phyloP scores from a whole-genome alignment of 2,113 vertebrate genomes.

The Ictalurus furcatus region DNA sequence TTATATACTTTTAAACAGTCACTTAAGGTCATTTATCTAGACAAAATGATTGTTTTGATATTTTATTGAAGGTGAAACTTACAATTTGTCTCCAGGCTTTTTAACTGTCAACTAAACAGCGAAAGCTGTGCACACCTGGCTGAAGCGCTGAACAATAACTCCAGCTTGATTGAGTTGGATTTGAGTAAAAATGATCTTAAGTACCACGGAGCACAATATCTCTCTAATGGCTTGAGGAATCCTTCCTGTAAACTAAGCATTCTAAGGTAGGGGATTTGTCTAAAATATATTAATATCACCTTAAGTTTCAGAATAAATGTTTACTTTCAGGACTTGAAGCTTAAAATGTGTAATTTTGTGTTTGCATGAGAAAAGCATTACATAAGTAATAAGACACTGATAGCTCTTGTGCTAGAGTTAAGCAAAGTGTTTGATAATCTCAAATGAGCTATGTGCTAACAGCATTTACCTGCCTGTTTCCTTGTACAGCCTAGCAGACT shows the following conservation, averaged over 20 bases:
- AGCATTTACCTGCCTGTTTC: not conserved
- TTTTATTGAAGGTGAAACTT: not conserved
- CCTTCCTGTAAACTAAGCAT: constrained; percentile 47
- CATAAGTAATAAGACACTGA: not conserved
- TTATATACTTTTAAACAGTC: not conserved
- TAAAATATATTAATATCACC: not conserved
- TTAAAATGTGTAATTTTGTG: not conserved
- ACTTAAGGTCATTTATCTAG: not conserved
- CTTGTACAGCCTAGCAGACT: constrained; percentile 57
- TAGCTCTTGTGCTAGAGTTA: not conserved
- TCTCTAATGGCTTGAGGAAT: constrained; percentile 46
- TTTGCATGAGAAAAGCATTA: not conserved
- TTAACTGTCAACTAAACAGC: constrained; percentile 53
- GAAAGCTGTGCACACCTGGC: constrained; percentile 29
- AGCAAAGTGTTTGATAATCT: not conserved
- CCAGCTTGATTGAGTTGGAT: constrained; percentile 55
- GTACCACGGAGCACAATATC: constrained; percentile 42
- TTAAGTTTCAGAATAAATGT: not conserved
- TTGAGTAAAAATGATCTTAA: constrained; percentile 61
- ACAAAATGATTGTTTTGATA: not conserved
- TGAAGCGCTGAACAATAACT: constrained; percentile 44
- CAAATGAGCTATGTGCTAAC: not conserved
- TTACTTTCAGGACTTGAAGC: constrained; percentile 27
- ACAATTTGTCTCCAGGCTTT: constrained; percentile 53
- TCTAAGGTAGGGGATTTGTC: constrained; percentile 32